These are phyloP conservation scores for Pyrgus malvae DNA, from an alignment of 2,888 invertebrate species.

Conservation along the genomic window DNA sequence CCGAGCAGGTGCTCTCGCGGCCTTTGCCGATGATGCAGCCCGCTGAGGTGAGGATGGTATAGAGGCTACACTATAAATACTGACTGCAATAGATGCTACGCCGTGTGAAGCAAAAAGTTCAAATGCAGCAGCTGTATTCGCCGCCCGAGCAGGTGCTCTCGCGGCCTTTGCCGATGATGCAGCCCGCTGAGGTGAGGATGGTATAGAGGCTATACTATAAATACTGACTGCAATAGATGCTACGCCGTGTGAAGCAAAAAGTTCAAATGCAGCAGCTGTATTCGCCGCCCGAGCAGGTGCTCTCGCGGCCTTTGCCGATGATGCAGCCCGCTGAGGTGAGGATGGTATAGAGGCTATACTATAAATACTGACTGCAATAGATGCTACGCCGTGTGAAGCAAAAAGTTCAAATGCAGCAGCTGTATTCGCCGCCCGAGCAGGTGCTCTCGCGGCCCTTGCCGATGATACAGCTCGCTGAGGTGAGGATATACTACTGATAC, in stretches of 20 bases:
- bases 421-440: conserved; percentile 80
- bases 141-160: conserved; percentile 74
- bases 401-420: conserved; percentile 68
- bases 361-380: too few species aligned
- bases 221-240: too few species aligned
- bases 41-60: conserved; percentile 52
- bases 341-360: too few species aligned
- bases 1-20: conserved; percentile 75
- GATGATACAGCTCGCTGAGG: conserved; percentile 61
- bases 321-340: conserved; percentile 59
- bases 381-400: conserved; percentile 70
- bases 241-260: conserved; percentile 74
- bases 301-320: conserved; percentile 78
- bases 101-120: conserved; percentile 74
- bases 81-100: conserved; percentile 64
- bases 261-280: conserved; percentile 73
- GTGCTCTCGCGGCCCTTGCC: conserved; percentile 80
- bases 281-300: conserved; percentile 77
- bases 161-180: conserved; percentile 78
- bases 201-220: too few species aligned
- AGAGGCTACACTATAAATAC: too few species aligned
- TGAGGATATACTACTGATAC: too few species aligned
- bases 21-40: conserved; percentile 75
- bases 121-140: conserved; percentile 76
- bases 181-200: conserved; percentile 54